These are phyloP conservation scores for Chaenocephalus aceratus DNA, from an alignment of 2,113 vertebrate genomes.

Conservation along the genomic window DNA sequence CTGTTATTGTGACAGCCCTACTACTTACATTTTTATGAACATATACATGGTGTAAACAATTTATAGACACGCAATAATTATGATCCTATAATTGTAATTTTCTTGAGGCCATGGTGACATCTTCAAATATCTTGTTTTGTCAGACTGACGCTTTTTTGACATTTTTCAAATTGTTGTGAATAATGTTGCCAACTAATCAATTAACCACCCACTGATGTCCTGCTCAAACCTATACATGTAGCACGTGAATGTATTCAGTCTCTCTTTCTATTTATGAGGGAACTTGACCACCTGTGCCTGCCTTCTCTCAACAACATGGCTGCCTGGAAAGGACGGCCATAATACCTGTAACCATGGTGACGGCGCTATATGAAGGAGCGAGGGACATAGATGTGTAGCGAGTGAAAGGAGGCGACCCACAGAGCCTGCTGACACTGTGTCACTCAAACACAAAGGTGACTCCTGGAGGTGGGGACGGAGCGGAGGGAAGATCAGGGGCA, in stretches of 20 bases:
- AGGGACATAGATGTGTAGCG: conserved; percentile 28
- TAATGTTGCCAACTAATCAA: neutral
- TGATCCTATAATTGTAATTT: neutral
- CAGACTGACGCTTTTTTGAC: too few species aligned
- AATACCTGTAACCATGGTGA: conserved; percentile 67
- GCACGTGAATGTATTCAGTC: neutral
- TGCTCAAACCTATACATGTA: neutral
- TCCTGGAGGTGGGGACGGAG: conserved; percentile 68
- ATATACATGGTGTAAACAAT: too few species aligned
- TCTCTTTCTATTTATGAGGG: conserved; percentile 40
- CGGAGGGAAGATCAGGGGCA: conserved; percentile 45
- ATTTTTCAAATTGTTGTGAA: neutral
- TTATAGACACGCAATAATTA: neutral
- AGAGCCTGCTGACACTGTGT: conserved; percentile 65
- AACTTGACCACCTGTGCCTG: conserved; percentile 72
- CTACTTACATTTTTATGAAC: too few species aligned
- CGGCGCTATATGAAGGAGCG: conserved; percentile 45
- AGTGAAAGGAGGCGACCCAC: conserved; percentile 71
- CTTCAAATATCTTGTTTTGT: neutral
- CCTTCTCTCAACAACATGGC: conserved; percentile 75
- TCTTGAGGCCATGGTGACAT: neutral
- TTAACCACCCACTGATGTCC: conserved; percentile 1
- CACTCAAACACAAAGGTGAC: conserved; percentile 80
- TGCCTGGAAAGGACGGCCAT: conserved; percentile 63
- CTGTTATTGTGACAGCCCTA: too few species aligned